A percentile compares a stretch with the other conserved stretches of the same genome.
Conservation (phyloP, 1,140 invertebrate genomes). For the Papilio aristodemus region DNA sequence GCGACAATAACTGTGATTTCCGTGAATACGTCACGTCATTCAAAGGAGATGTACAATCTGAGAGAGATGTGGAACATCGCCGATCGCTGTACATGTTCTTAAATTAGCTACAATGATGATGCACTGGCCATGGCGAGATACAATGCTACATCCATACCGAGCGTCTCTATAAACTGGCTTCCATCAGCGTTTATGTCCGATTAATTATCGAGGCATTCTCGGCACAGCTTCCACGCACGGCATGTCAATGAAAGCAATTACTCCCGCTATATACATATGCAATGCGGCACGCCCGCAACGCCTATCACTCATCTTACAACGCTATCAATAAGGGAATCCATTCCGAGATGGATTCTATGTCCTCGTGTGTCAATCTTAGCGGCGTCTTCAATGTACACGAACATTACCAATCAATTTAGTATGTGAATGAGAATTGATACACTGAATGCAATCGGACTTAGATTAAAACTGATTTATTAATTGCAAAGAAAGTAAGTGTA, state of each 20-base stretch:
- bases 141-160: conserved; percentile 33
- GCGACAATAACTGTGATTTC: not conserved
- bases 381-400: not conserved
- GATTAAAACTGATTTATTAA: not conserved
- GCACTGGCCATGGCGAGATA: conserved; percentile 20
- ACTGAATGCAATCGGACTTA: not conserved
- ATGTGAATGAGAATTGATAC: conserved; percentile 7
- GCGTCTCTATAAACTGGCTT: conserved; percentile 54
- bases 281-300: conserved; percentile 44
- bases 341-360: conserved; percentile 38
- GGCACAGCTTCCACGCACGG: conserved; percentile 52
- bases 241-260: conserved; percentile 77
- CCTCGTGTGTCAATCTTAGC: conserved; percentile 20
- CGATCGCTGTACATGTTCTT: not conserved
- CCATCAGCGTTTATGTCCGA: conserved; percentile 62
- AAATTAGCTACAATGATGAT: conserved; percentile 28
- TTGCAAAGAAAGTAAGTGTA: no score
- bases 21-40: conserved; percentile 5
- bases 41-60: not conserved
- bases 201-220: conserved; percentile 73
- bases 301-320: conserved; percentile 48
- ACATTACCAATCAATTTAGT: conserved; percentile 5
- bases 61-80: not conserved
- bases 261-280: conserved; percentile 53
- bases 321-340: conserved; percentile 55